Base-by-base conservation (phyloP, 1,140 invertebrate species). In the Drosophila auraria region DNA sequence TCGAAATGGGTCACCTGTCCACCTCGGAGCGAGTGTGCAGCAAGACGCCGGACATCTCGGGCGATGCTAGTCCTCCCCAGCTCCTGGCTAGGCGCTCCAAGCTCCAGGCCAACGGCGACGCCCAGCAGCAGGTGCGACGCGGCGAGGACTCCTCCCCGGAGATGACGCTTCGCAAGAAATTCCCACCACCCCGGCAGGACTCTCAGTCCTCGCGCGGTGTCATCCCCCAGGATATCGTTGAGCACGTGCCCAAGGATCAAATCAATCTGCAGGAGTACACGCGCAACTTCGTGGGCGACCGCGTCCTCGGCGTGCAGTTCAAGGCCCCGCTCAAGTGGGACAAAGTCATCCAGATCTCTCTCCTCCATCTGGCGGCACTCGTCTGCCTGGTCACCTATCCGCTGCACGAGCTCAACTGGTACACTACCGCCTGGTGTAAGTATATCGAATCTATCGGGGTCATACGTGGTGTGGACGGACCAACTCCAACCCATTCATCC, bases 241-340 rank as follows among this genome's bases (percentile, higher is more conserved):
- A 75, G 1, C 54, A 90, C 23, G 76, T 90, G 66, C 82, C 87
- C 42, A 91, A 79, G 72, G 79, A 92, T 60, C 56, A 87, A 36
- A 89, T 91, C 30, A 51, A 93, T 50, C 74, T 93, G 68, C 87
- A 93, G 42, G 72, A 80, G 25, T 92, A 93, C 23, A 91, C 74
- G 12, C 58, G 61, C 47, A 79, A 68, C 12, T 93, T 92, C 12
- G 75, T 91, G 42, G 92, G 92, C 36, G 90, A 92, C 38, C 79
- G 69, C 12, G 63, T 93, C 7, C 61, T 93, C 2, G 92, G 92
- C 33, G 68, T 76, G 23, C 69, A 92, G 42, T 87, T 93, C 27
- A 66, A 93, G 42, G 93, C 93, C 0, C 86, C 92, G 0, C 76
- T 94, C 3, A 93, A 93, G 54, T 94, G 93, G 93, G 78, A 83